Evolutionary conservation across 2,888 invertebrate genomes (phyloP), one percentile per base, ranked within the genome.

Genomic region (Phyllotreta cruciferae): DNA sequence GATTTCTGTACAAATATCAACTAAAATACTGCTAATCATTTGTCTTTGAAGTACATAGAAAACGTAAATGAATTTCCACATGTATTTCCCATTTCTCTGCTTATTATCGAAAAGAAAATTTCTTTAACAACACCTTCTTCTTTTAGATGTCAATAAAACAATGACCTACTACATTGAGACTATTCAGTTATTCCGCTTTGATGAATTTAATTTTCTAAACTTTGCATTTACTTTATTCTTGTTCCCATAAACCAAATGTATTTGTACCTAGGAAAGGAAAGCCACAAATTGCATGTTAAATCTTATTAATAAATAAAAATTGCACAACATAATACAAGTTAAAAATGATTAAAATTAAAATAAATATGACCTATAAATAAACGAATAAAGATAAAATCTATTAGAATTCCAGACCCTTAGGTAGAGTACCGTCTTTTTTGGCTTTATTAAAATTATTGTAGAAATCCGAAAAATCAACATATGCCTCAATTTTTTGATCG

Each of bases 391-490:
- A 24, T 24, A 24, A 24, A 38, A 44, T 11, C 35, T 4, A 37
- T 73, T 70, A 77, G 76, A 84, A 84, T 62, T 83, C 79, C 71
- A 90, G 86, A 74, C 85, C 87, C 66, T 83, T 82, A 1, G 91
- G 90, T 62, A 91, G 75, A 0, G 86, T 87, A 0, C 90, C 90
- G 73, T 87, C 87, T 66, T 82, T 82, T 66, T 85, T 84, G 1
- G 90, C 90, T 67, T 84, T 86, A 41, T 89, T 88, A 34, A 91
- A 86, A 75, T 90, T 90, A 63, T 85, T 84, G 72, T 88, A 92
- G 82, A 90, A 96, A 74, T 89, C 90, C 0, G 88, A 84, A 79
- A 96, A 96, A 79, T 93, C 91, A 0, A 96, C 93, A 77, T 96
- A 95, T 0, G 93, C 86, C 57, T 87, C 87, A 1, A 95, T 90